Evolutionary conservation across 1,140 invertebrate species (phyloP).

Genomic region (Drosophila melanica): DNA sequence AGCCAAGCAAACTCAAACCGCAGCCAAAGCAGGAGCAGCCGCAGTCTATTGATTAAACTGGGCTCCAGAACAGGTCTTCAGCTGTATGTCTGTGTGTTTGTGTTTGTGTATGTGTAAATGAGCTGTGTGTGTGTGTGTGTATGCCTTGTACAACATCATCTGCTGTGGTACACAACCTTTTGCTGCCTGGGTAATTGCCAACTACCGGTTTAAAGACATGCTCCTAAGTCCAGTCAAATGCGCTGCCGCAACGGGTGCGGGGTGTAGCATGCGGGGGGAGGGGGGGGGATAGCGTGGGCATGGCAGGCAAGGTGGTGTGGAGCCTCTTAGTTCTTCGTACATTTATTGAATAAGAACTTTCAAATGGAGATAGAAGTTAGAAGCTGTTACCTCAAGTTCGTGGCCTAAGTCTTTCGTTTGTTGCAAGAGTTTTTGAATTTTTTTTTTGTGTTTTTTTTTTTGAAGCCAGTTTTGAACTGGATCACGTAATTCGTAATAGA

Average conservation of each 20-base stretch:
- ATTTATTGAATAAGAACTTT: slow-evolving; percentile 44
- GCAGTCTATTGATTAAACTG: slow-evolving; percentile 75
- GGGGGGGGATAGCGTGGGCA: not conserved
- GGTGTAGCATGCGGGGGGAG: no score
- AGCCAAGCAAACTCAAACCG: slow-evolving; percentile 25
- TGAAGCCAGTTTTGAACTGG: not conserved
- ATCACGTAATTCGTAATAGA: not conserved
- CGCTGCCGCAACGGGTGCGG: not conserved
- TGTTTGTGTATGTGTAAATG: slow-evolving; percentile 13
- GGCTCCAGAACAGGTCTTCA: slow-evolving; percentile 77
- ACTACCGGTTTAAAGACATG: slow-evolving; percentile 69
- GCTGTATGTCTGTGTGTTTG: slow-evolving; percentile 31
- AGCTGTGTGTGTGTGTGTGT: slow-evolving; percentile 50
- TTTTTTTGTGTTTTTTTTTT: not conserved
- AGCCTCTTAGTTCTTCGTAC: slow-evolving; percentile 35
- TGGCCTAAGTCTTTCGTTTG: slow-evolving; percentile 66
- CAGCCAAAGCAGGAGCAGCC: slow-evolving; percentile 49
- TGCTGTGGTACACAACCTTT: slow-evolving; percentile 53
- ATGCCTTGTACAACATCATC: slow-evolving; percentile 60
- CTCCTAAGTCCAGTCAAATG: slow-evolving; percentile 29
- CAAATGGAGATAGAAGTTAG: slow-evolving; percentile 31
- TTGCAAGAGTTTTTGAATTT: not conserved
- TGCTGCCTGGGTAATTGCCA: slow-evolving; percentile 64
- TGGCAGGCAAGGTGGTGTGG: no score
- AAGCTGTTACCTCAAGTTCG: slow-evolving; percentile 37